A percentile compares a stretch with the other conserved stretches of the same genome.
These are phyloP conservation scores for Anthopleura xanthogrammica DNA, from an alignment of 92 coral and sea anemone species.

Conservation along the genomic window DNA sequence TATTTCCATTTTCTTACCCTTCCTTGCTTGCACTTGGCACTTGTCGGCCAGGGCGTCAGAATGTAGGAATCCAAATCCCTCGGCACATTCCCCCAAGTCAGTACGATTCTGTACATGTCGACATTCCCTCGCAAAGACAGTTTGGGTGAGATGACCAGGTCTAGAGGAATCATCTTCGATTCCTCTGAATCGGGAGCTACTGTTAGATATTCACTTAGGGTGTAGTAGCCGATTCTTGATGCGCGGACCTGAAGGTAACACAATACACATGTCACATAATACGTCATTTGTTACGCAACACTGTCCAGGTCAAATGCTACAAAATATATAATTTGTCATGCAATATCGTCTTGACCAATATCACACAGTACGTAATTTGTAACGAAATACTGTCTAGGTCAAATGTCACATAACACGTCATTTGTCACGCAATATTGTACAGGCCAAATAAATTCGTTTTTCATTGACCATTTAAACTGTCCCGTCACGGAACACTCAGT, in stretches of 20 bases:
- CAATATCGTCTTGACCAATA: too few relatives aligned
- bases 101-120: conserved; percentile 68
- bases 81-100: conserved; percentile 76
- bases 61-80: conserved; percentile 76
- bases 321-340: background rate
- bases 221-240: conserved; percentile 74
- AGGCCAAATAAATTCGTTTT: too few relatives aligned
- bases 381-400: background rate
- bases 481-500: background rate
- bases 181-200: conserved; percentile 40
- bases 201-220: conserved; percentile 59
- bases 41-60: conserved; percentile 60
- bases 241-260: conserved; percentile 55
- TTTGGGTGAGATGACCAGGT: conserved; percentile 76
- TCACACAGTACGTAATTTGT: background rate
- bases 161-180: conserved; percentile 53
- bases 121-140: conserved; percentile 67
- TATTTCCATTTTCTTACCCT: conserved; percentile 44
- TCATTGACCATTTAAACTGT: too few relatives aligned
- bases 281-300: background rate
- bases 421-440: background rate
- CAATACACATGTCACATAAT: background rate
- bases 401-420: background rate
- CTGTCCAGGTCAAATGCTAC: too few relatives aligned
- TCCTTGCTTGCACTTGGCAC: conserved; percentile 53